These are phyloP conservation scores for Latrodectus hesperus DNA, from an alignment of 2,888 invertebrate species.

Conservation along the genomic window DNA sequence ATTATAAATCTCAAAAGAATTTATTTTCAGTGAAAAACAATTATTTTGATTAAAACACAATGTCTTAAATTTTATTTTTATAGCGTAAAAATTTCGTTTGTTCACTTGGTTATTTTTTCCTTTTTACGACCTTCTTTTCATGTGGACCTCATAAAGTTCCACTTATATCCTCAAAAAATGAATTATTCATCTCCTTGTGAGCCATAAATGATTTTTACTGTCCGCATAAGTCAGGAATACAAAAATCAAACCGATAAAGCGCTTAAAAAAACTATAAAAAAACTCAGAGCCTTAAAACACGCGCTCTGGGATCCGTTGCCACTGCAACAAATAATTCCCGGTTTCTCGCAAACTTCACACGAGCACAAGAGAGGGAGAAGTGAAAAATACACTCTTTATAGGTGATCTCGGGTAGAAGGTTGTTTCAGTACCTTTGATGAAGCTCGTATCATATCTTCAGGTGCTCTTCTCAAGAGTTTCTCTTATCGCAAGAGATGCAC, in stretches of 20 bases:
- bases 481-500: slow-evolving; percentile 7
- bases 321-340: slow-evolving; percentile 58
- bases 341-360: slow-evolving; percentile 39
- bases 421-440: slow-evolving; percentile 48
- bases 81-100: slow-evolving; percentile 18
- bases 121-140: slow-evolving; percentile 34
- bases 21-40: too few species aligned
- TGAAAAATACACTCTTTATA: slow-evolving; percentile 57
- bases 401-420: slow-evolving; percentile 42
- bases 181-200: slow-evolving; percentile 63
- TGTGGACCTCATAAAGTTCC: slow-evolving; percentile 44
- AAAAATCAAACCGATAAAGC: slow-evolving; percentile 67
- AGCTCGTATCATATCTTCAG: slow-evolving; percentile 42
- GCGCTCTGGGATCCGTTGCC: slow-evolving; percentile 59
- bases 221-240: slow-evolving; percentile 58
- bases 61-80: background rate
- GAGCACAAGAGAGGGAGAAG: slow-evolving; percentile 20
- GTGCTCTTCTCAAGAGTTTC: slow-evolving; percentile 34
- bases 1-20: too few species aligned
- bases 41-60: too few species aligned
- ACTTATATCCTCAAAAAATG: slow-evolving; percentile 62
- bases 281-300: slow-evolving; percentile 26
- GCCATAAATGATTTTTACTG: slow-evolving; percentile 68
- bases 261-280: slow-evolving; percentile 68
- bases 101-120: slow-evolving; percentile 5